Conservation (phyloP, 2,797 vertebrate genomes). For the Hemitrygon akajei region DNA sequence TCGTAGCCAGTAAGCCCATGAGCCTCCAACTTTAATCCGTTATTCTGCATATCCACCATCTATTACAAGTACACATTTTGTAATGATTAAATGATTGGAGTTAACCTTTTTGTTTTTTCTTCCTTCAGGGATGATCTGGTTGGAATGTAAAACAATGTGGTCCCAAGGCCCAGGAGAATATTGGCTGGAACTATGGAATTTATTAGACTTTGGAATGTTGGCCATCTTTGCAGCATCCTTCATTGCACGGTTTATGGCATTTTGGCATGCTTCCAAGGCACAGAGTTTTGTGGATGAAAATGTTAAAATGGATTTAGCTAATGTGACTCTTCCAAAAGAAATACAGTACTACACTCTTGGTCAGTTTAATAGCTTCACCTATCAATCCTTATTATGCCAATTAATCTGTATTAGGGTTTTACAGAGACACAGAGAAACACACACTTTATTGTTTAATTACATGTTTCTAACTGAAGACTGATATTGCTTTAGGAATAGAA, state of each 20-base stretch:
- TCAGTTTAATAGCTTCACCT: slow-evolving; percentile 55
- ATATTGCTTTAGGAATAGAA: not conserved
- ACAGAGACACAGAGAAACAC: too few species aligned
- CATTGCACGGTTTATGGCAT: slow-evolving; percentile 86
- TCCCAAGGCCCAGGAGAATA: slow-evolving; percentile 93
- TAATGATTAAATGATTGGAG: not conserved
- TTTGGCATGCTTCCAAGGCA: slow-evolving; percentile 77
- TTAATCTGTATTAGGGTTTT: not conserved
- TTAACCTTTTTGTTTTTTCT: slow-evolving; percentile 40
- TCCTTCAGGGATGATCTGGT: slow-evolving; percentile 91
- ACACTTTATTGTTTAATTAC: not conserved
- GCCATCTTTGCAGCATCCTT: slow-evolving; percentile 94
- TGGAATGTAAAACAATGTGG: slow-evolving; percentile 98
- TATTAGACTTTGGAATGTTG: slow-evolving; percentile 96
- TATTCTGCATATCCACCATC: not conserved
- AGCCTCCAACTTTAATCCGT: not conserved
- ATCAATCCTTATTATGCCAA: not conserved
- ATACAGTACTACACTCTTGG: slow-evolving; percentile 85
- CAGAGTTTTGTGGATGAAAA: slow-evolving; percentile 75
- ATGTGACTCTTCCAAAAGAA: slow-evolving; percentile 70
- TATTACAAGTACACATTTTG: not conserved
- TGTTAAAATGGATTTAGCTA: slow-evolving; percentile 66
- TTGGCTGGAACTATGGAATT: slow-evolving; percentile 90
- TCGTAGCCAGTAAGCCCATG: not conserved
- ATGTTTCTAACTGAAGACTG: not conserved